Conservation (phyloP, 2,888 invertebrate species). For the Dendrolimus houi region DNA sequence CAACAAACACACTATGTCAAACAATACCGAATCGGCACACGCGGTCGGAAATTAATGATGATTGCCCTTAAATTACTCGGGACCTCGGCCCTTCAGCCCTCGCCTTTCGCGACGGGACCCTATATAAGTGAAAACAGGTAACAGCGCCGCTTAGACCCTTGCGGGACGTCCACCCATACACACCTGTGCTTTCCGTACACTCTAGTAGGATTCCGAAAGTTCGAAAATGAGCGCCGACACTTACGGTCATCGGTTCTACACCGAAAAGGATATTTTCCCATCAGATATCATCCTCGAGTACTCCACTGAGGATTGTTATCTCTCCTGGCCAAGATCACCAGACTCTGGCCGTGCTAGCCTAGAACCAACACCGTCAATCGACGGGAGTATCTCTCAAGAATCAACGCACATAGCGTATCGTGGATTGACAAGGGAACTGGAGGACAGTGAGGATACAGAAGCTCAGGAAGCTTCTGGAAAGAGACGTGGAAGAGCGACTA, state of each 20-base stretch:
- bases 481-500: conserved; percentile 80
- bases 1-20: conserved; percentile 11
- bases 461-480: conserved; percentile 60
- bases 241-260: conserved; percentile 67
- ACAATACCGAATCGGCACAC: conserved; percentile 36
- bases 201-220: conserved; percentile 4
- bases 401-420: conserved; percentile 67
- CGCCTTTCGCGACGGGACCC: conserved; percentile 38
- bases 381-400: conserved; percentile 65
- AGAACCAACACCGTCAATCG: conserved; percentile 72
- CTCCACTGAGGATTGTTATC: conserved; percentile 58
- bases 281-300: conserved; percentile 67
- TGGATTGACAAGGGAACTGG: conserved; percentile 60
- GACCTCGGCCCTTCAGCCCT: conserved; percentile 37
- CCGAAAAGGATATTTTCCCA: conserved; percentile 63
- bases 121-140: conserved; percentile 69
- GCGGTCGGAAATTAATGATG: conserved; percentile 72
- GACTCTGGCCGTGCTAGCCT: conserved; percentile 70
- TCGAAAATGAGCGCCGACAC: conserved; percentile 63
- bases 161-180: conserved; percentile 43
- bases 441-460: conserved; percentile 65
- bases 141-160: conserved; percentile 48
- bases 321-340: conserved; percentile 66
- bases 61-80: conserved; percentile 72
- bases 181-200: conserved; percentile 35